Base-by-base conservation (phyloP, 2,113 vertebrate species). In the Erinaceus europaeus region DNA sequence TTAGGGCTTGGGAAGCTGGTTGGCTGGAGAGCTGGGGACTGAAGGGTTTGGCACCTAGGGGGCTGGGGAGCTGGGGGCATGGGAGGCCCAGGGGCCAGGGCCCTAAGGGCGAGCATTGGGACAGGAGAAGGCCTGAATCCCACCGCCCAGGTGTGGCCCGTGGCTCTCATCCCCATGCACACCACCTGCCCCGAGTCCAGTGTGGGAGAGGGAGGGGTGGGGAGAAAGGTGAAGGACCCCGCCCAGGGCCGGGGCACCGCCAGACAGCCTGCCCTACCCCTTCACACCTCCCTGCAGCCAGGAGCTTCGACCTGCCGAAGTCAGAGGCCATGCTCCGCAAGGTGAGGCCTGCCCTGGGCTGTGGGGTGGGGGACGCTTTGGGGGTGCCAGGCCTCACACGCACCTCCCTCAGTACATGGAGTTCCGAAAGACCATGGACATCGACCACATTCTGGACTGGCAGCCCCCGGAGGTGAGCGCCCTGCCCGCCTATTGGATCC, bases 281-380 rank as follows among this genome's bases (percentile, higher is more conserved):
- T 27, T 32, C 48, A n/a, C 17, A 44, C 23, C 53, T 86, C 38
- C 92, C 93, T 96, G 36, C 96, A 99, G 99, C 99, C 0, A 97
- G 99, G 90, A 97, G 95, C 95, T 99, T 99, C 9, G 98, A 98
- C 75, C 46, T 99, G 81, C 97, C 98, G 96, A 99, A 99, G 95
- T 96, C 99, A 0, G 99, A 99, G 91, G 97, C 96, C 1, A 99
- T 99, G 99, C 93, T 99, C 65, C 97, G 98, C 86, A 99, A 99
- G 98, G 99, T 99, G 98, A 96, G 96, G 55, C 7, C 15, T n/a
- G 9, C 29, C 13, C 12, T 25, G 6, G 7, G 40, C 15, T n/a
- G 38, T 57, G 27, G 25, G 55, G n/a, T 15, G 10, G 40, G 18
- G 20, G 72, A 4, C 1, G 74, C n/a, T n/a, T n/a, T n/a, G n/a